Evolutionary conservation across 2,113 vertebrate species (phyloP), one percentile per base, ranked within the genome.

Genomic region (Oenanthe melanoleuca): DNA sequence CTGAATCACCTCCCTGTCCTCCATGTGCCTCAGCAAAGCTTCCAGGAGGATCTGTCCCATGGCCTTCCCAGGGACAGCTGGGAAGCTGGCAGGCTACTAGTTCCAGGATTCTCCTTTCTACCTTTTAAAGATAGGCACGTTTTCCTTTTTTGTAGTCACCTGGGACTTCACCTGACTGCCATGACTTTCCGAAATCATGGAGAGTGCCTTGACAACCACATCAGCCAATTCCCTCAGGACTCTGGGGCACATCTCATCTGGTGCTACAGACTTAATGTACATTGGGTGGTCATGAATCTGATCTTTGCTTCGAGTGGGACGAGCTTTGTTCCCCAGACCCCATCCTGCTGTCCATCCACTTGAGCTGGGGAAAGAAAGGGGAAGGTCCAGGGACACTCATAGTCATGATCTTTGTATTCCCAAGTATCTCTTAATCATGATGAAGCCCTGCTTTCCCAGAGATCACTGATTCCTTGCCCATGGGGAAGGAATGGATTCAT

Each of bases 361-460:
- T 0, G 0, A 60, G n/a, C 13, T 67, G 29, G 11, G 29, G 23
- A 4, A 45, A 66, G 38, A 45, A 67, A 29, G 19, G 14, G 28
- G 20, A 45, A 53, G 19, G 19, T 25, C 20, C 24, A 21, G 22
- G 11, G 17, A 40, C 9, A 14, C n/a, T 22, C n/a, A 53, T 3
- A 47, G 20, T 21, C 13, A 25, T 21, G 9, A 28, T 52, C 14
- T 44, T 45, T 40, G n/a, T 12, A 45, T 47, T 60, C 40, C 20
- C n/a, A 60, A 40, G 20, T 45, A 67, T 71, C 28, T 24, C 4
- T 53, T 67, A 19, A 4, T 14, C 8, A 5, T 22, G 8, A 45
- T n/a, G 40, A 45, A 82, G n/a, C 9, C 14, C 17, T 60, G 20
- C 14, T 40, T 67, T 67, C 38, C 29, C 25, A 38, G 14, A 60